Evolutionary conservation across 1,140 invertebrate genomes (phyloP).

Genomic region (Musca domestica): DNA sequence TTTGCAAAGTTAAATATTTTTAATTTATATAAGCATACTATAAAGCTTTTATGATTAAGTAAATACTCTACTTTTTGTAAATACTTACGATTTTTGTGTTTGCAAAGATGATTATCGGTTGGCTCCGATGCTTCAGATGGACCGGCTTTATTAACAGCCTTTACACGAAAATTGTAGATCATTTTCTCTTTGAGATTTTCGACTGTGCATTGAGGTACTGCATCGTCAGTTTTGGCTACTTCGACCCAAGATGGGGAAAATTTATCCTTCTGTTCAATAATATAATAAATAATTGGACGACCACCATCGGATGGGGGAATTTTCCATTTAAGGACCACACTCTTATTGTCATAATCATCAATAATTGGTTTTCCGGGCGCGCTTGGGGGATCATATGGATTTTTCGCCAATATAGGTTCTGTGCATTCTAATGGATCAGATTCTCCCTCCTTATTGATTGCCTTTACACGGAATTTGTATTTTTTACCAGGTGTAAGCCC

Average conservation of each 20-base stretch:
- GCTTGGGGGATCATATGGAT: constrained; percentile 91
- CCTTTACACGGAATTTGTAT: constrained; percentile 97
- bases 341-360: constrained; percentile 90
- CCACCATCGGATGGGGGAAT: constrained; percentile 89
- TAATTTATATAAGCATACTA: too few species aligned
- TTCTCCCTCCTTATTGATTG: constrained; percentile 97
- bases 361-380: constrained; percentile 89
- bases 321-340: constrained; percentile 86
- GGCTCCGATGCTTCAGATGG: constrained; percentile 83
- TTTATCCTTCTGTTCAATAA: constrained; percentile 96
- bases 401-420: constrained; percentile 86
- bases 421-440: constrained; percentile 92
- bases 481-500: constrained; percentile 95
- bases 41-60: too few species aligned
- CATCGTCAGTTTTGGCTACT: constrained; percentile 76
- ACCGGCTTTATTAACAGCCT: constrained; percentile 90
- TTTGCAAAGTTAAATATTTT: too few species aligned
- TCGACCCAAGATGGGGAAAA: constrained; percentile 85
- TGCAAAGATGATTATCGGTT: constrained; percentile 88
- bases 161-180: constrained; percentile 89
- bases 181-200: constrained; percentile 89
- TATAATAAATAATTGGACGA: constrained; percentile 90
- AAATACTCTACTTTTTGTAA: not conserved
- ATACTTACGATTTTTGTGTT: constrained; percentile 86
- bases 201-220: constrained; percentile 75